Evolutionary conservation across 35 echinoderm and acorn worm genomes (phyloP), one percentile per base, ranked within the genome.

Genomic region (Patiria miniata): DNA sequence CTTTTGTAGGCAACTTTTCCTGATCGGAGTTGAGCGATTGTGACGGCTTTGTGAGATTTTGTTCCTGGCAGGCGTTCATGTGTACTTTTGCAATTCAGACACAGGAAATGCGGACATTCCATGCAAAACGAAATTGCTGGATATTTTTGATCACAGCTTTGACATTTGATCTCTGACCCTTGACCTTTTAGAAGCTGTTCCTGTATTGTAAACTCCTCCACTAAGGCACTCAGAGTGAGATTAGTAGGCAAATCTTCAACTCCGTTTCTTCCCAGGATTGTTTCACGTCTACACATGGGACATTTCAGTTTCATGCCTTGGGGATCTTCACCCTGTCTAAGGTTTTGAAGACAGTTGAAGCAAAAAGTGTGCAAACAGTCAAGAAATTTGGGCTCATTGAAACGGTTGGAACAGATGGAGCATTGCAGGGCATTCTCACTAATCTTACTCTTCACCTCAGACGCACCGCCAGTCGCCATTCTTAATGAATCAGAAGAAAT

Each of bases 1-100:
- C 61, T 69, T 29, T 36, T 69, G 61, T 69, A 69, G 61, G 34
- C 61, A 34, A 69, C 28, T 23, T 69, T 23, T 69, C 61, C 61
- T 32, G 61, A 69, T 32, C 26, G 61, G 28, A 69, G 34, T 23
- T 69, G 61, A 69, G 23, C 61, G 12, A 69, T 17, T 69, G 61
- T 22, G 61, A 22, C 19, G 61, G 61, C 28, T 8, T 26, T 21
- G 26, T 69, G 61, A 69, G 61, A 69, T 69, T 34, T 69, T 34
- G 28, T 36, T 32, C 7, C 61, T 3, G 61, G 23, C 28, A 69
- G 34, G 7, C 61, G 61, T 7, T 34, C 61, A 69, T 69, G 61
- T 32, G 26, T 23, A 12, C 7, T 26, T 69, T 23, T 0, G 61
- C 61, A 69, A 29, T 69, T 23, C 26, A 22, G 18, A 6, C 61